Evolutionary conservation across 2,113 vertebrate genomes (phyloP).

Genomic region (Heliornis fulica): DNA sequence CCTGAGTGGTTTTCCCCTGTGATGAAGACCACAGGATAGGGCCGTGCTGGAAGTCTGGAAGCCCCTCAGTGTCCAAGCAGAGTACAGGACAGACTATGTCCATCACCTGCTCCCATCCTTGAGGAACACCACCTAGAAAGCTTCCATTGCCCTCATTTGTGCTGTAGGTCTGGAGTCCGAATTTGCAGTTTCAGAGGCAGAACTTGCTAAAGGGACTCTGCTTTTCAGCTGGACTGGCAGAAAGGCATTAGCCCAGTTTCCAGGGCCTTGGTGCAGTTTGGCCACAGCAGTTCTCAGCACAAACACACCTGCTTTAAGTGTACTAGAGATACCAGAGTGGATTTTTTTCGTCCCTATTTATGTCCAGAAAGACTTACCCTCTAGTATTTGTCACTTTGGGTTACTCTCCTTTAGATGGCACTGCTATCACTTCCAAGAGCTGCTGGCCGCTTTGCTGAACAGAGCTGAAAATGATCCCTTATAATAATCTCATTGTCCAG

Average conservation of each 20-base stretch:
- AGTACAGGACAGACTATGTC: neutral
- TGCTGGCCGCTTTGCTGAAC: accelerated
- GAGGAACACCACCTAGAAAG: neutral
- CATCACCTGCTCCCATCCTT: neutral
- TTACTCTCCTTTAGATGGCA: constrained; percentile 69
- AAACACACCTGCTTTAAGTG: neutral
- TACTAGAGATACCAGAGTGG: neutral
- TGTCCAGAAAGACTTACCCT: neutral
- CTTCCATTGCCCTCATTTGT: neutral
- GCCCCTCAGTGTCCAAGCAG: neutral
- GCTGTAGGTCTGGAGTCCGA: neutral
- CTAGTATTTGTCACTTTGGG: neutral
- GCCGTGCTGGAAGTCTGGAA: neutral
- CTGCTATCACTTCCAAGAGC: constrained; percentile 11
- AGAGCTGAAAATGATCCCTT: neutral
- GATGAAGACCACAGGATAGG: accelerated
- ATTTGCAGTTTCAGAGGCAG: neutral
- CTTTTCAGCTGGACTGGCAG: neutral
- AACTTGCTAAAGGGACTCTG: neutral
- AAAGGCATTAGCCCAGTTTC: neutral
- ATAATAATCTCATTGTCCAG: too few relatives aligned
- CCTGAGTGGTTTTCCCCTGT: neutral
- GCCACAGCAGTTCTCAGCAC: neutral
- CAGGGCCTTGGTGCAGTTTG: neutral
- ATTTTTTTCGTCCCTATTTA: neutral